Evolutionary conservation across 2,888 invertebrate genomes (phyloP).

Genomic region (Tuberolachnus salignus): DNA sequence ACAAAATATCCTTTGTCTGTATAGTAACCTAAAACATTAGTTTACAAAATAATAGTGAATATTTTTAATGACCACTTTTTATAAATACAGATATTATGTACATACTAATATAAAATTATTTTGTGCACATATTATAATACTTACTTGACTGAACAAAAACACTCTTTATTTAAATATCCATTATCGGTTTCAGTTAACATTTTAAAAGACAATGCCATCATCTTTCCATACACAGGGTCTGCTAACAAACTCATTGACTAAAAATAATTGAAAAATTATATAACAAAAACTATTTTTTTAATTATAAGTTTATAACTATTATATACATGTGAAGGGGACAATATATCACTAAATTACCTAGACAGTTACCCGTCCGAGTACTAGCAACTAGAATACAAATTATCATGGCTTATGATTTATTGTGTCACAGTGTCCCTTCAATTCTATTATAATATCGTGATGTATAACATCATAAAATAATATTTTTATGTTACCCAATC

Average conservation of each 20-base stretch:
- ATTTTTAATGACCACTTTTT: not conserved
- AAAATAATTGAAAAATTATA: constrained; percentile 8
- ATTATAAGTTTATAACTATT: too few species aligned
- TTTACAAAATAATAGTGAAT: not conserved
- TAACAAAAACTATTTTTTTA: not conserved
- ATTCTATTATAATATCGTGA: too few species aligned
- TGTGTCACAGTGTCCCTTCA: too few species aligned
- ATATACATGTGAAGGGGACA: too few species aligned
- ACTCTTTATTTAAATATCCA: constrained; percentile 30
- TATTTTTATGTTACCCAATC: constrained; percentile 23
- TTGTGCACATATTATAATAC: not conserved
- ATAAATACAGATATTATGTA: too few species aligned
- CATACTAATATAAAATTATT: too few species aligned
- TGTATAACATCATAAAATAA: not conserved
- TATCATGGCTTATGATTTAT: too few species aligned
- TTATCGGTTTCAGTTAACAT: constrained; percentile 40
- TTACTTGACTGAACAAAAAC: constrained; percentile 49
- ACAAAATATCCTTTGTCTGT: constrained; percentile 54
- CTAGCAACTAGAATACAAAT: too few species aligned
- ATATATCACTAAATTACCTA: too few species aligned
- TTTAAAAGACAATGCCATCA: constrained; percentile 36
- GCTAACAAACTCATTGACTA: constrained; percentile 55
- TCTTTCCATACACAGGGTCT: constrained; percentile 33
- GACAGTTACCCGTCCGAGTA: too few species aligned
- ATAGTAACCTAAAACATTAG: constrained; percentile 42